These are phyloP conservation scores for Neogobius melanostomus DNA, from an alignment of 2,113 vertebrate genomes.

Conservation along the genomic window DNA sequence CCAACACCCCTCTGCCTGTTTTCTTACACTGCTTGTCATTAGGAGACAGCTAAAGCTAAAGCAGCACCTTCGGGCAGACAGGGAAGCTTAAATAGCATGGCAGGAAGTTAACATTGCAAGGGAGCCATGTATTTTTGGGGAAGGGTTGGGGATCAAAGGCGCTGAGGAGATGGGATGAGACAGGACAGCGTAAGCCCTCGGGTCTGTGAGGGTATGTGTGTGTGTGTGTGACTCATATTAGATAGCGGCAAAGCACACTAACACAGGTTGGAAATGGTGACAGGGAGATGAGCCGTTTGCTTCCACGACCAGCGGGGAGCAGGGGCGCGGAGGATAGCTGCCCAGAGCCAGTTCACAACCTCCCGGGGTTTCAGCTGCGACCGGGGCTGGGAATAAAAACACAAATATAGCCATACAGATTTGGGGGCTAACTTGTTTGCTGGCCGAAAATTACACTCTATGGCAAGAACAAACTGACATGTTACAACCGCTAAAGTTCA, in stretches of 20 bases:
- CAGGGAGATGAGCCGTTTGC: constrained; percentile 59
- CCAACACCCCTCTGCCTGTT: constrained; percentile 42
- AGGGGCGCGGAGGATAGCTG: constrained; percentile 28
- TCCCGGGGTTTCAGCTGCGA: constrained; percentile 49
- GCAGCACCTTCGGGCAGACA: constrained; percentile 58
- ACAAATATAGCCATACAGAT: constrained; percentile 24
- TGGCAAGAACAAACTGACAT: not conserved
- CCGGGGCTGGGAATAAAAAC: constrained; percentile 39
- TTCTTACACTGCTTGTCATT: constrained; percentile 47
- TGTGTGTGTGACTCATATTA: constrained; percentile 54
- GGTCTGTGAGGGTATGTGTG: constrained; percentile 52
- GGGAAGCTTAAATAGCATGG: constrained; percentile 64
- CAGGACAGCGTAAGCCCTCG: constrained; percentile 62
- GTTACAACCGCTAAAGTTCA: not conserved
- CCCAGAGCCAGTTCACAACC: constrained; percentile 43
- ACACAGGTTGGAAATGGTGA: constrained; percentile 62
- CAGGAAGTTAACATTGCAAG: constrained; percentile 57
- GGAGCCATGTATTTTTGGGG: constrained; percentile 56
- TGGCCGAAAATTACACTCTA: constrained; percentile 17
- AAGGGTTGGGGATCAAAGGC: constrained; percentile 63
- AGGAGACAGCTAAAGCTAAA: constrained; percentile 54
- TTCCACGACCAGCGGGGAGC: constrained; percentile 56
- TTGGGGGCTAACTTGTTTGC: constrained; percentile 21
- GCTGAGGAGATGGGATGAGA: constrained; percentile 66
- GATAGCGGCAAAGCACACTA: constrained; percentile 54